A percentile compares a stretch with the other conserved stretches of the same genome.
phyloP scores from a whole-genome alignment of 2,888 invertebrate genomes.

The Thecocarcelia acutangulata region DNA sequence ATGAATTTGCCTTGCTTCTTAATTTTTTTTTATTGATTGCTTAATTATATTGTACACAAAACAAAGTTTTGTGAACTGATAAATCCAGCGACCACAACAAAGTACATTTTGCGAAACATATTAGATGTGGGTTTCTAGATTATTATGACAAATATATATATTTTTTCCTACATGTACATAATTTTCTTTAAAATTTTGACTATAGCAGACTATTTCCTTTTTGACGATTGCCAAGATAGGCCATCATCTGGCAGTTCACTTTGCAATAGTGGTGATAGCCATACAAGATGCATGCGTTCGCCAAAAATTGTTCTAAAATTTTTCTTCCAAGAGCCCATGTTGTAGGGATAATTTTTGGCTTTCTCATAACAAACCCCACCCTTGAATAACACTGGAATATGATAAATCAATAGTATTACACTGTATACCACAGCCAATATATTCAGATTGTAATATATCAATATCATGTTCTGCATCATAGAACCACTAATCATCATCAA shows the following conservation, averaged over 20 bases:
- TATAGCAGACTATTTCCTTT: slow-evolving; percentile 10
- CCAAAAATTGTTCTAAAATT: slow-evolving; percentile 91
- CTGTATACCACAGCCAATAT: slow-evolving; percentile 86
- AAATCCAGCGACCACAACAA: too few relatives aligned
- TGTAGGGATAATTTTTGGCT: slow-evolving; percentile 82
- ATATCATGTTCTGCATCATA: slow-evolving; percentile 85
- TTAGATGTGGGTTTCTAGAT: too few relatives aligned
- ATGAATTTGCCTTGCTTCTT: too few relatives aligned
- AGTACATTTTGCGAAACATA: too few relatives aligned
- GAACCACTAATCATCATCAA: slow-evolving; percentile 87
- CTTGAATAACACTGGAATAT: slow-evolving; percentile 85
- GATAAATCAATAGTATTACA: slow-evolving; percentile 86
- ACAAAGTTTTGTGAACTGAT: too few relatives aligned
- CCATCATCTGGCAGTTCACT: slow-evolving; percentile 91
- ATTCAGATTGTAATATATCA: slow-evolving; percentile 88
- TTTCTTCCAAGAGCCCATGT: slow-evolving; percentile 84
- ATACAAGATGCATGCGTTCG: slow-evolving; percentile 88
- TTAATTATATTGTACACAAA: too few relatives aligned
- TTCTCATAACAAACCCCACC: slow-evolving; percentile 86
- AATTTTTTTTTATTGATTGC: too few relatives aligned
- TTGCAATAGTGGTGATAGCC: slow-evolving; percentile 88
- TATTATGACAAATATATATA: too few relatives aligned
- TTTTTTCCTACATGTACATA: too few relatives aligned
- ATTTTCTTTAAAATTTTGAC: background rate
- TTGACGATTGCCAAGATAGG: slow-evolving; percentile 82